These are phyloP conservation scores for Papilio demoleus DNA, from an alignment of 2,888 invertebrate genomes.

Conservation along the genomic window DNA sequence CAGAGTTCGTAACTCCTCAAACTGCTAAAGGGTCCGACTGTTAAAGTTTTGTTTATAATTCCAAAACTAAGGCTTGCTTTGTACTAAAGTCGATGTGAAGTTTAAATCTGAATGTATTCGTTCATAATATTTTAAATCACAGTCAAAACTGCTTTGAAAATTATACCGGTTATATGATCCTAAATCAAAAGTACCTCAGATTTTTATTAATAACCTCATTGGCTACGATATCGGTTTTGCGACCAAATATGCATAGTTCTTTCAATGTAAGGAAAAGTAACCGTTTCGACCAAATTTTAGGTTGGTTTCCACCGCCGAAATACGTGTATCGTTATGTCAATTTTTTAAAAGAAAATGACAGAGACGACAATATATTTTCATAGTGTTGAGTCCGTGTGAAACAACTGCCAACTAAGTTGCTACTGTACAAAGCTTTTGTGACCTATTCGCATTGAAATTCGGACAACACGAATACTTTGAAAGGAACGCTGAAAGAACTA, in stretches of 20 bases:
- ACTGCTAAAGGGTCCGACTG: conserved; percentile 13
- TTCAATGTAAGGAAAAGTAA: too few species aligned
- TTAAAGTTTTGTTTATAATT: conserved; percentile 4
- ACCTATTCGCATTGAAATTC: conserved; percentile 2
- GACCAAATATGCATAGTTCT: too few species aligned
- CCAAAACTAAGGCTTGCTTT: neutral
- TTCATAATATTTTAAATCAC: too few species aligned
- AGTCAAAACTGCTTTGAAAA: too few species aligned
- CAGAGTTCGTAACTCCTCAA: conserved; percentile 7
- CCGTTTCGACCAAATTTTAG: too few species aligned
- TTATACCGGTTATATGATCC: too few species aligned
- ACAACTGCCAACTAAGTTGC: neutral
- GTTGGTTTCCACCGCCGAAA: too few species aligned
- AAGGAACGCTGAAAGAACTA: conserved; percentile 12
- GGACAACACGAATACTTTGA: conserved; percentile 8
- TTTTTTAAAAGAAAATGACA: neutral
- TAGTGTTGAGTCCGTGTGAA: neutral
- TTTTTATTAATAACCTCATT: too few species aligned
- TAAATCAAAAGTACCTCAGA: too few species aligned
- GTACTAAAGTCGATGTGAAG: neutral
- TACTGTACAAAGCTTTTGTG: neutral
- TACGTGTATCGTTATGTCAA: too few species aligned
- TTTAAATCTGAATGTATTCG: neutral
- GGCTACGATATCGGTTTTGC: too few species aligned
- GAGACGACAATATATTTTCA: neutral